A percentile compares a stretch with the other conserved stretches of the same genome.
phyloP scores from a whole-genome alignment of 1,140 invertebrate species.

The Ditylenchus dipsaci region DNA sequence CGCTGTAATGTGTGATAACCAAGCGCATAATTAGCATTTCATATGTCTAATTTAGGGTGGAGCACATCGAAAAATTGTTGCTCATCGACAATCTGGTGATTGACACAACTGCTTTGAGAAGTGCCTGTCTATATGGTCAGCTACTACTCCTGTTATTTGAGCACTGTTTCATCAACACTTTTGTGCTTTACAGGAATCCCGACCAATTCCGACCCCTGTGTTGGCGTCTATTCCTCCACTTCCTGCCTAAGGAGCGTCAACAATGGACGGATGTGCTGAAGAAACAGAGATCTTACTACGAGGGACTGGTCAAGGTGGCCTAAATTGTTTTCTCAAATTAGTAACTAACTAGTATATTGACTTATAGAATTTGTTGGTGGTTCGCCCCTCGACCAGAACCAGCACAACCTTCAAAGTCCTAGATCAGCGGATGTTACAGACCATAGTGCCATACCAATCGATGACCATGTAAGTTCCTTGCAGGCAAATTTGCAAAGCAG shows the following conservation, averaged over 20 bases:
- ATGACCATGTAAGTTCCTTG: too few relatives aligned
- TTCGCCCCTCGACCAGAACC: too few relatives aligned
- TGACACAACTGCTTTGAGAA: slow-evolving; percentile 38
- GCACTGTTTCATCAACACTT: background rate
- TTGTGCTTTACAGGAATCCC: slow-evolving; percentile 33
- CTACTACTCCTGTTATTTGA: too few relatives aligned
- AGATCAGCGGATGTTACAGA: too few relatives aligned
- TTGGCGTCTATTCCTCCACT: slow-evolving; percentile 49
- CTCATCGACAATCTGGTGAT: slow-evolving; percentile 49
- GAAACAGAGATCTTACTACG: slow-evolving; percentile 37
- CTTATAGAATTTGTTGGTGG: too few relatives aligned
- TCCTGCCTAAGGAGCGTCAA: slow-evolving; percentile 41
- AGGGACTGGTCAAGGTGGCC: slow-evolving; percentile 40
- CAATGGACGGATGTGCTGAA: slow-evolving; percentile 37
- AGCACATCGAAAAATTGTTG: slow-evolving; percentile 43
- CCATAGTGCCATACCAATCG: background rate
- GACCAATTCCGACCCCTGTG: slow-evolving; percentile 48
- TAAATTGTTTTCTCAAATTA: too few relatives aligned
- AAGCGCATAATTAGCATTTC: too few relatives aligned
- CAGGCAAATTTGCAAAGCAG: too few relatives aligned
- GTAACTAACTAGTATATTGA: too few relatives aligned
- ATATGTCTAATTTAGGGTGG: slow-evolving; percentile 48
- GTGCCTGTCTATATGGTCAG: slow-evolving; percentile 40
- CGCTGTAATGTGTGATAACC: too few relatives aligned
- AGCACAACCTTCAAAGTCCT: too few relatives aligned